Evolutionary conservation across 1,140 invertebrate species (phyloP).

Genomic region (Globodera ellingtonae): DNA sequence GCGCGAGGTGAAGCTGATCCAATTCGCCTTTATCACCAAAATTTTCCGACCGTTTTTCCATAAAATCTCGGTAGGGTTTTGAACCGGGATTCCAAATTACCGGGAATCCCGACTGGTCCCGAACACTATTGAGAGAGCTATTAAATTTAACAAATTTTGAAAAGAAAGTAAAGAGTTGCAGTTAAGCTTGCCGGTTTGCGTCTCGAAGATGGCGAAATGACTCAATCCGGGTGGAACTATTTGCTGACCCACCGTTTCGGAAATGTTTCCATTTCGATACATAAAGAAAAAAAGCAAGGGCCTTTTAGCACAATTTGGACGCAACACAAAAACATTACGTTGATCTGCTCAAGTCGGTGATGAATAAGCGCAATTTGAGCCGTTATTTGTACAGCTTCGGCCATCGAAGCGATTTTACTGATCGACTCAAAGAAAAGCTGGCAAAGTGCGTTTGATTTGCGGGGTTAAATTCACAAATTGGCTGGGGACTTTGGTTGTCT

Average conservation of each 20-base stretch:
- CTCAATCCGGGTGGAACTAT: constrained; percentile 78
- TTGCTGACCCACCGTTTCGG: constrained; percentile 87
- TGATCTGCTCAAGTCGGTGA: constrained; percentile 74
- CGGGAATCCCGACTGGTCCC: no score
- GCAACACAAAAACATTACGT: constrained; percentile 77
- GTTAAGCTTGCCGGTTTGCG: constrained; percentile 73
- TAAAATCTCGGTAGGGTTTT: no score
- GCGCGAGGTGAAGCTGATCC: no score
- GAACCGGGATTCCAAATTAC: no score
- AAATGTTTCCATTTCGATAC: constrained; percentile 17
- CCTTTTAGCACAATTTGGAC: constrained; percentile 73
- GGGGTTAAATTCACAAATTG: neutral
- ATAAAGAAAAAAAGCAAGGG: neutral
- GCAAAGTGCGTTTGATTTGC: constrained; percentile 41
- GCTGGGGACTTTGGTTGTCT: neutral
- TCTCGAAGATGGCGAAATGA: constrained; percentile 70
- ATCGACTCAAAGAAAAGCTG: constrained; percentile 58
- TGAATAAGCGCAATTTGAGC: constrained; percentile 80
- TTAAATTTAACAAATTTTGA: no score
- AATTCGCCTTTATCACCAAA: no score
- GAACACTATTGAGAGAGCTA: no score
- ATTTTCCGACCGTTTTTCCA: no score
- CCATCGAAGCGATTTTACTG: constrained; percentile 62
- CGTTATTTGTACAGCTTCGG: constrained; percentile 61
- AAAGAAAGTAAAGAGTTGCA: constrained; percentile 57